These are phyloP conservation scores for Eulithis testata DNA, from an alignment of 2,888 invertebrate species.

Conservation along the genomic window DNA sequence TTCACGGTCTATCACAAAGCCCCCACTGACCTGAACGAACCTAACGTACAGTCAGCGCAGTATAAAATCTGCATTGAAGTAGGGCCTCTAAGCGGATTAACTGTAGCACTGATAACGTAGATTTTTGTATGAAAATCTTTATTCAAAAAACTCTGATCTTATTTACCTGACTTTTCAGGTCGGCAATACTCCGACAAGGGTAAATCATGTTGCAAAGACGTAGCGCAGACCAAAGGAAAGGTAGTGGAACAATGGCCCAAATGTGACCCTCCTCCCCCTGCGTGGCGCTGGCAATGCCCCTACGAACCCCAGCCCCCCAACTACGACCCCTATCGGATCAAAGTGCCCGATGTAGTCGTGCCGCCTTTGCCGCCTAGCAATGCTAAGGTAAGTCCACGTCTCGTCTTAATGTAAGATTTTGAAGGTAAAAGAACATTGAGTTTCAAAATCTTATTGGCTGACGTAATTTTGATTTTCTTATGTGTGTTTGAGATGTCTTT, in stretches of 20 bases:
- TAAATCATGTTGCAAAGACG: slow-evolving; percentile 55
- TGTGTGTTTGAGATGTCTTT: no score
- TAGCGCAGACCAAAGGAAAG: slow-evolving; percentile 60
- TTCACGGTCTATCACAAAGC: no score
- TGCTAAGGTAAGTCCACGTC: slow-evolving; percentile 61
- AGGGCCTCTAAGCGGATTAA: no score
- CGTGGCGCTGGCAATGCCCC: slow-evolving; percentile 66
- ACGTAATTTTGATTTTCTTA: no score
- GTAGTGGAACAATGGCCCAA: slow-evolving; percentile 70
- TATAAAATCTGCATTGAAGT: no score
- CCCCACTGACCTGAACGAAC: no score
- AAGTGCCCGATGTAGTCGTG: slow-evolving; percentile 69
- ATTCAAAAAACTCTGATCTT: not conserved
- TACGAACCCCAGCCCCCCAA: slow-evolving; percentile 65
- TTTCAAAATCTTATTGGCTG: no score
- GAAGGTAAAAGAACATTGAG: no score
- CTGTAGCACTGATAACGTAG: no score
- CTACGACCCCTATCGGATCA: slow-evolving; percentile 76
- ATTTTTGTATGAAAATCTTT: no score
- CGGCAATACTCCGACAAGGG: slow-evolving; percentile 60
- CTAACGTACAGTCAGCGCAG: no score
- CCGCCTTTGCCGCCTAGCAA: slow-evolving; percentile 70
- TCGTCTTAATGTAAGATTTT: not conserved
- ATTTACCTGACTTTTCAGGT: slow-evolving; percentile 40
- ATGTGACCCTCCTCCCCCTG: slow-evolving; percentile 49